phyloP scores from a whole-genome alignment of 2,888 invertebrate genomes.

The Campoplex nolae region DNA sequence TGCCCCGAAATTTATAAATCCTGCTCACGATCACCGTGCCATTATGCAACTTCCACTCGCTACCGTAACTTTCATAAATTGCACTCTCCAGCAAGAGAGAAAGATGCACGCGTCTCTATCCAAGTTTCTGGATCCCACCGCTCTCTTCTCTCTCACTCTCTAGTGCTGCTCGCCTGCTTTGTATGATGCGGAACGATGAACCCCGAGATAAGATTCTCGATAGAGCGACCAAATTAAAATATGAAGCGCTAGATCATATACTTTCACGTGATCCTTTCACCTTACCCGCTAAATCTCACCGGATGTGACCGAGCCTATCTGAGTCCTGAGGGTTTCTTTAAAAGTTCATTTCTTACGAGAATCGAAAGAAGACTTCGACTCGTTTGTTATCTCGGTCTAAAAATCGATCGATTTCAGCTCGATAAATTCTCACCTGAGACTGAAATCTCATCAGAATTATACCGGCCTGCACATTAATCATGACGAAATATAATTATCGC shows the following conservation, averaged over 20 bases:
- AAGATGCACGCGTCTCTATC: constrained; percentile 13
- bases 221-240: constrained; percentile 51
- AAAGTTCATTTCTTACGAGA: neutral
- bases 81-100: constrained; percentile 2
- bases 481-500: neutral
- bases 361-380: neutral
- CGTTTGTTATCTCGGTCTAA: neutral
- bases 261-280: constrained; percentile 67
- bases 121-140: constrained; percentile 21
- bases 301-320: constrained; percentile 18
- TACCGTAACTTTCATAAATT: constrained; percentile 51
- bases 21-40: neutral
- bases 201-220: constrained; percentile 55
- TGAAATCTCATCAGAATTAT: neutral
- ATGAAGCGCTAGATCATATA: constrained; percentile 58
- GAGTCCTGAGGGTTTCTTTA: constrained; percentile 22
- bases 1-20: constrained; percentile 5
- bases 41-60: constrained; percentile 1
- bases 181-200: constrained; percentile 57
- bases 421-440: neutral
- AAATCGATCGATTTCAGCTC: neutral
- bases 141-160: neutral
- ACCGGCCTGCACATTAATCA: neutral
- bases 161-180: neutral
- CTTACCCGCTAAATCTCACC: constrained; percentile 31